phyloP scores from a whole-genome alignment of 2,888 invertebrate genomes.

The Ochlodes sylvanus region DNA sequence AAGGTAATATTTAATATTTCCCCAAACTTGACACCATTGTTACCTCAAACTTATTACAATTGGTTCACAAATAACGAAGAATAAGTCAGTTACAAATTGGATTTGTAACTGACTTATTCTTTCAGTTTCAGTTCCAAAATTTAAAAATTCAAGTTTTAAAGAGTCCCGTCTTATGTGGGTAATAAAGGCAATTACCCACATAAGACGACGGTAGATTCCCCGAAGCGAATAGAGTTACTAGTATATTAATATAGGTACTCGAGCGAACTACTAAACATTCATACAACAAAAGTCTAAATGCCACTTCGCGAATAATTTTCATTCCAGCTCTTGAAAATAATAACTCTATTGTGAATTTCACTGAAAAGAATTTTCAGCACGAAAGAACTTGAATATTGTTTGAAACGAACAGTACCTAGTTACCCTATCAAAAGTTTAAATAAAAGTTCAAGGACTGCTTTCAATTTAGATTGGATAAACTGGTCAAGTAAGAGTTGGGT shows the following conservation, averaged over 20 bases:
- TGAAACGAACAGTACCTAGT: slow-evolving; percentile 1
- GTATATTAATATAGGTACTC: neutral
- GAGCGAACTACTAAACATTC: neutral
- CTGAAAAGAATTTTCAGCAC: slow-evolving; percentile 21
- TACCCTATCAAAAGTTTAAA: slow-evolving; percentile 6
- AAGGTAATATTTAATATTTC: no score
- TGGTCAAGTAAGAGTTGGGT: neutral
- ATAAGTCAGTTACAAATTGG: no score
- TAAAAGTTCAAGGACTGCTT: slow-evolving; percentile 13
- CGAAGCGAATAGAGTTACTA: no score
- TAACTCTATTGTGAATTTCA: slow-evolving; percentile 17
- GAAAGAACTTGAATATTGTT: slow-evolving; percentile 15
- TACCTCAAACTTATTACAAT: no score
- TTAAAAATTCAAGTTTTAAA: no score
- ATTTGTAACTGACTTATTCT: no score
- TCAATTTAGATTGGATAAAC: slow-evolving; percentile 4
- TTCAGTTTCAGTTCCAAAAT: no score
- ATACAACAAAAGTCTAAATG: slow-evolving; percentile 19
- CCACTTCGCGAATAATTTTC: slow-evolving; percentile 14
- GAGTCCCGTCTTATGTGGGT: no score
- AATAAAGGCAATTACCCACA: no score
- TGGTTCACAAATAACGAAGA: no score
- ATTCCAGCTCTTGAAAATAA: slow-evolving; percentile 18
- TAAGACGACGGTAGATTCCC: no score
- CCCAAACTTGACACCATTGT: no score